Evolutionary conservation across 1,140 invertebrate species (phyloP).

Genomic region (Lepidurus packardi): DNA sequence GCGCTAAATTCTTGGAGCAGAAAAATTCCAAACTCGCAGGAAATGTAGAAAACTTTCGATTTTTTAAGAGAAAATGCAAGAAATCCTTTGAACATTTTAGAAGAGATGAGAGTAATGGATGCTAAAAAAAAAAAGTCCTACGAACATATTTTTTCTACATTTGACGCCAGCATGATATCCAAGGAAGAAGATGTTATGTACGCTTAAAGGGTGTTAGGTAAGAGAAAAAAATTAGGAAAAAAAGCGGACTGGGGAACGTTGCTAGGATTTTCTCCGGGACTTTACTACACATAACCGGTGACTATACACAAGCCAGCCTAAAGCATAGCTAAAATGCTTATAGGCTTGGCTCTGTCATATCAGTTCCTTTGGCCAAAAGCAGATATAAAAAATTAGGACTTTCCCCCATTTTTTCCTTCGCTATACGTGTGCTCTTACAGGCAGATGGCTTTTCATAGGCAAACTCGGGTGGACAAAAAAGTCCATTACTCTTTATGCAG

Average conservation of each 20-base stretch:
- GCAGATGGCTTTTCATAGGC: not conserved
- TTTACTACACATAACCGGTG: not conserved
- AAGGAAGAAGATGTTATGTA: not conserved
- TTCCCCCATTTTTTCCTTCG: not conserved
- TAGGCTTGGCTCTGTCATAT: not conserved
- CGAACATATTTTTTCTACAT: not conserved
- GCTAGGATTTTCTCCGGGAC: not conserved
- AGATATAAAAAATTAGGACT: not conserved
- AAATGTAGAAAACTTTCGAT: not conserved
- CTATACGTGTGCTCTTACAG: not conserved
- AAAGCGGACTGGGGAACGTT: not conserved
- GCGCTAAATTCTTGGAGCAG: too few relatives aligned
- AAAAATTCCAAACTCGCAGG: not conserved
- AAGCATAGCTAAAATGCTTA: not conserved
- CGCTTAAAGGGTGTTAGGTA: not conserved
- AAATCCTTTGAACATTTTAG: not conserved
- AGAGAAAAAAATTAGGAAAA: not conserved
- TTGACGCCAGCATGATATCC: not conserved
- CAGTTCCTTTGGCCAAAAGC: not conserved
- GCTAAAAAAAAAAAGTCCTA: not conserved
- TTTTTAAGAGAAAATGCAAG: not conserved
- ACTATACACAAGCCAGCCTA: not conserved
- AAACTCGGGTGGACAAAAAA: not conserved
- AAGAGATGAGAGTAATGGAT: not conserved
- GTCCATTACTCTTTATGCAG: not conserved